These are phyloP conservation scores for Paramormyrops hopkinsi DNA, from an alignment of 2,797 vertebrate genomes.

Conservation along the genomic window DNA sequence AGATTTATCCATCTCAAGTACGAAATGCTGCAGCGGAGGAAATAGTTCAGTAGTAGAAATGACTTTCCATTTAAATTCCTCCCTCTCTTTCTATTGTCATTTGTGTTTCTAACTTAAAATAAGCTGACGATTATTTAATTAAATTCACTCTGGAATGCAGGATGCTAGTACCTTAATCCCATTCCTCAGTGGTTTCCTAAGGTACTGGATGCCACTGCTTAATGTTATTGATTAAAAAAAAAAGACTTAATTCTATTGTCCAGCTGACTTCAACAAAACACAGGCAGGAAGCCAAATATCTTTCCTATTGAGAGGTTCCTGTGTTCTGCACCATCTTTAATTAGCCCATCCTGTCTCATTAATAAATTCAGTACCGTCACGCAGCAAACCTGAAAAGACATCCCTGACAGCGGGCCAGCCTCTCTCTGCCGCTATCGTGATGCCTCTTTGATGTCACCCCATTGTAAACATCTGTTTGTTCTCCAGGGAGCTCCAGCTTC, in stretches of 20 bases:
- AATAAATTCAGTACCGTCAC: constrained; percentile 32
- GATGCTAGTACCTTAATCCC: background rate
- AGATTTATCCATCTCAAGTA: background rate
- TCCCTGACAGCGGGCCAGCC: constrained; percentile 30
- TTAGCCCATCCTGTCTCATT: constrained; percentile 31
- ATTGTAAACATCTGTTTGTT: constrained; percentile 46
- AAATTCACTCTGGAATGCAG: background rate
- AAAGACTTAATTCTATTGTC: background rate
- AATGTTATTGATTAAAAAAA: constrained; percentile 2
- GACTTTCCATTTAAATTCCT: background rate
- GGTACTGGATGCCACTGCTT: background rate
- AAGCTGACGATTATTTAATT: background rate
- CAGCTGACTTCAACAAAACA: background rate
- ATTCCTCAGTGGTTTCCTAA: background rate
- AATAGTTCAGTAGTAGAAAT: background rate
- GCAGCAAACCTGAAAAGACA: constrained; percentile 32
- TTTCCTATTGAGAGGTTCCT: background rate
- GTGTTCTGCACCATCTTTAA: constrained; percentile 12
- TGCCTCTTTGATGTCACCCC: constrained; percentile 37
- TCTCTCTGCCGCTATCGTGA: background rate
- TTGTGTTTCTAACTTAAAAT: background rate
- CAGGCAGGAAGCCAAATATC: background rate
- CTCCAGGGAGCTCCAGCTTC: constrained; percentile 35
- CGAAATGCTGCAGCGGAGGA: background rate
- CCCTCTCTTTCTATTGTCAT: background rate